Evolutionary conservation across 2,797 vertebrate genomes (phyloP).

Genomic region (Pipistrellus pygmaeus): DNA sequence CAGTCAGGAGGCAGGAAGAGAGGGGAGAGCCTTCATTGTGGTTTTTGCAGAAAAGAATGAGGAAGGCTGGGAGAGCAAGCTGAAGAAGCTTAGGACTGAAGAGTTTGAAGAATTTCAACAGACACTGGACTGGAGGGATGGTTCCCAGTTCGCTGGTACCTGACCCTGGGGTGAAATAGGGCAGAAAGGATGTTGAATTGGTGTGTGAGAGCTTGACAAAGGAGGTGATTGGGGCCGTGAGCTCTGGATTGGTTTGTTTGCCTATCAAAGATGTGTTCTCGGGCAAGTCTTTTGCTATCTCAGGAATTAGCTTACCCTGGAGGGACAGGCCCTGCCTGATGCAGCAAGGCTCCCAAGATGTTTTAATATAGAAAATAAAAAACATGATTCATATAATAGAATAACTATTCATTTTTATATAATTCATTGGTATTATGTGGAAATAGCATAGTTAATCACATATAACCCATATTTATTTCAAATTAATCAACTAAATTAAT

Average conservation of each 20-base stretch:
- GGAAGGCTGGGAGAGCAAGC: neutral
- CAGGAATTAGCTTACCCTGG: neutral
- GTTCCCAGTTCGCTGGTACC: neutral
- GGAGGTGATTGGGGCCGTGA: neutral
- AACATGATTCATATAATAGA: neutral
- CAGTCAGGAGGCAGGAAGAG: neutral
- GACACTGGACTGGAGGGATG: neutral
- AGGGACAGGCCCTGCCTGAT: rapidly evolving
- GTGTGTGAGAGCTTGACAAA: neutral
- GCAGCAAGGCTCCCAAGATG: neutral
- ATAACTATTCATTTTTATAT: neutral
- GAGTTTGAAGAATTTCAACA: neutral
- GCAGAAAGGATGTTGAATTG: neutral
- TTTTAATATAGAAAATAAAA: neutral
- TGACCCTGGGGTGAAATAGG: neutral
- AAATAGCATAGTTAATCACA: neutral
- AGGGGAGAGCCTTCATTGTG: neutral
- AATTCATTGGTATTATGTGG: neutral
- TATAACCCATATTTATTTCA: neutral
- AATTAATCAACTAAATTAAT: constrained; percentile 7
- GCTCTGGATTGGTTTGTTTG: neutral
- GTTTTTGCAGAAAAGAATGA: neutral
- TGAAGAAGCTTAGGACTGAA: neutral
- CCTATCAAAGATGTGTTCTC: neutral
- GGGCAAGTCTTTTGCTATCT: neutral